Conservation (phyloP, 1,140 invertebrate genomes). For the Pteromalus puparum region DNA sequence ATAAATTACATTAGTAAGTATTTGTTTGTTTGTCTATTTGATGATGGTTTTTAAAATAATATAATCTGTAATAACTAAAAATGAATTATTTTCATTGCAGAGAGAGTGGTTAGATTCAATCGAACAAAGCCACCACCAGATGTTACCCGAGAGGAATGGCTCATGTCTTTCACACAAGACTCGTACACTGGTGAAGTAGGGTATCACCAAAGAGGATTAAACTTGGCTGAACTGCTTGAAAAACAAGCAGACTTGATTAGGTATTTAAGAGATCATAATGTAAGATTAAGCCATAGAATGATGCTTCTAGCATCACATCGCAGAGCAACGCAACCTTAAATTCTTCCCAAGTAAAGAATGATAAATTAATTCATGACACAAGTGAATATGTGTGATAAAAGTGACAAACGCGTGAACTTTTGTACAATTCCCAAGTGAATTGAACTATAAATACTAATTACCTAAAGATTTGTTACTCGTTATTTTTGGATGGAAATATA, state of each 20-base stretch:
- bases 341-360: conserved; percentile 40
- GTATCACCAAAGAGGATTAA: conserved; percentile 75
- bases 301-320: conserved; percentile 68
- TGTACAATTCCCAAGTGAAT: conserved; percentile 23
- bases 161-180: conserved; percentile 72
- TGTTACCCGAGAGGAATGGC: conserved; percentile 78
- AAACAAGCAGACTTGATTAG: conserved; percentile 79
- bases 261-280: conserved; percentile 75
- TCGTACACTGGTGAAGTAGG: conserved; percentile 76
- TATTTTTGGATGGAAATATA: conserved; percentile 27
- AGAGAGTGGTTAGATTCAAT: conserved; percentile 78
- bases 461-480: conserved; percentile 25
- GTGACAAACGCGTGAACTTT: conserved; percentile 27
- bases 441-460: conserved; percentile 33
- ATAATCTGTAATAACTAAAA: background rate
- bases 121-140: conserved; percentile 76
- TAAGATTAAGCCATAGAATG: conserved; percentile 72
- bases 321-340: conserved; percentile 55
- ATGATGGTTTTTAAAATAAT: background rate
- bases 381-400: conserved; percentile 24
- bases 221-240: conserved; percentile 79
- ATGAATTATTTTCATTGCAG: conserved; percentile 65
- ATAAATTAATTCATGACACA: conserved; percentile 30
- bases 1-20: conserved; percentile 79
- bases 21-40: background rate